A percentile compares a stretch with the other conserved stretches of the same genome.
Conservation (phyloP, 2,797 vertebrate genomes). For the Austrolebias charrua region DNA sequence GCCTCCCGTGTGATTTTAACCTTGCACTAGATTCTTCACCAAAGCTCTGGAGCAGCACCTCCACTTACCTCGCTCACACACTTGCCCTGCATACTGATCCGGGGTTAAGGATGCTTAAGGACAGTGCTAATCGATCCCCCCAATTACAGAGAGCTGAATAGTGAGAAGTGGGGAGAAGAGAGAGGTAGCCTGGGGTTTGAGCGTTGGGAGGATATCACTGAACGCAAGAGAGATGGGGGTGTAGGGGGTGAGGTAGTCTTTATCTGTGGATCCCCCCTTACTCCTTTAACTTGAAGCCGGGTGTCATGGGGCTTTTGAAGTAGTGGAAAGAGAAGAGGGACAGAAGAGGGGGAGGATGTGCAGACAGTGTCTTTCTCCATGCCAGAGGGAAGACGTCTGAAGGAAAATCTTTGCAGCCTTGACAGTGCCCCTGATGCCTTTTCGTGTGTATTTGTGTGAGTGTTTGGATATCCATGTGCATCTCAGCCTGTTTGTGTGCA, state of each 20-base stretch:
- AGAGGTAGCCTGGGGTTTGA: constrained; percentile 63
- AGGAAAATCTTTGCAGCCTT: constrained; percentile 82
- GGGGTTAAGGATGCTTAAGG: constrained; percentile 76
- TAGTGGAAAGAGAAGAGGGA: constrained; percentile 73
- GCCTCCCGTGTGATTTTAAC: constrained; percentile 16
- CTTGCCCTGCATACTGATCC: constrained; percentile 48
- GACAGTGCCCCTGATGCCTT: constrained; percentile 64
- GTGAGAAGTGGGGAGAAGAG: constrained; percentile 53
- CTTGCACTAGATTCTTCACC: constrained; percentile 42
- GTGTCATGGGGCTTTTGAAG: constrained; percentile 82
- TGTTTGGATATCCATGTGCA: constrained; percentile 53
- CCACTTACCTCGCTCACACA: constrained; percentile 33
- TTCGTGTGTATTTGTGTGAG: constrained; percentile 52
- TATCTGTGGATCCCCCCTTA: constrained; percentile 72
- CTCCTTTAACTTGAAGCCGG: constrained; percentile 75
- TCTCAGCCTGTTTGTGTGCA: constrained; percentile 40
- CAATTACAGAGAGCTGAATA: constrained; percentile 68
- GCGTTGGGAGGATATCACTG: constrained; percentile 60
- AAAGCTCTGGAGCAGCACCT: constrained; percentile 39
- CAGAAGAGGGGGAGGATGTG: constrained; percentile 34
- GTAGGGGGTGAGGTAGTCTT: constrained; percentile 63
- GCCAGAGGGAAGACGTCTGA: constrained; percentile 78
- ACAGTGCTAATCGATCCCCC: constrained; percentile 78
- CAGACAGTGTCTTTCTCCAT: constrained; percentile 69
- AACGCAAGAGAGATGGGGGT: constrained; percentile 46